These are phyloP conservation scores for Mythimna pallens DNA, from an alignment of 2,888 invertebrate genomes.

Conservation along the genomic window DNA sequence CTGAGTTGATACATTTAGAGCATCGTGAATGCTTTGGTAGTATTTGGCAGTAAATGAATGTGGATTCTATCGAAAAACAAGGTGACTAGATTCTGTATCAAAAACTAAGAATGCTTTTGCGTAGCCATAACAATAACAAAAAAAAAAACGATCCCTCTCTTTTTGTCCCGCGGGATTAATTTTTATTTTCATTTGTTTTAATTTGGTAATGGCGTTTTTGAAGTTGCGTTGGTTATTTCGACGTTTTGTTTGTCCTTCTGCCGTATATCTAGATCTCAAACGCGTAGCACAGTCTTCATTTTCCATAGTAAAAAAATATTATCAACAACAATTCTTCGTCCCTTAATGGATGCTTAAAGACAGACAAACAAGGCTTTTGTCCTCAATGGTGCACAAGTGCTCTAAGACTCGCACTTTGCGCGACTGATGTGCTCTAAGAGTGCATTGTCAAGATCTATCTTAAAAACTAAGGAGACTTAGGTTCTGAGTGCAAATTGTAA, in stretches of 20 bases:
- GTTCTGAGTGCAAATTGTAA: slow-evolving; percentile 5
- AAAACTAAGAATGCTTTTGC: too few relatives aligned
- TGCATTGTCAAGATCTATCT: slow-evolving; percentile 32
- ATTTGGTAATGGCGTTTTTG: background rate
- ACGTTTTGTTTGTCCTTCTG: background rate
- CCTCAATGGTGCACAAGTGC: slow-evolving; percentile 9
- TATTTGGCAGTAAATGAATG: too few relatives aligned
- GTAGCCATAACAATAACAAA: too few relatives aligned
- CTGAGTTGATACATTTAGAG: too few relatives aligned
- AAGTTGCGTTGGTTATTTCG: background rate
- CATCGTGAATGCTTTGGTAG: too few relatives aligned
- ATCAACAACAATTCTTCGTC: background rate
- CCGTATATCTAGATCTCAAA: background rate
- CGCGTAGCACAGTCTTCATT: background rate
- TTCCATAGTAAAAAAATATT: background rate
- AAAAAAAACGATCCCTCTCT: too few relatives aligned
- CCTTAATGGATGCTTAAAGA: slow-evolving; percentile 12
- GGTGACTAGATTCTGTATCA: too few relatives aligned
- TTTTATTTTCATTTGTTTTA: too few relatives aligned
- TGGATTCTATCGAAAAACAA: too few relatives aligned
- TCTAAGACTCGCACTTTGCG: background rate
- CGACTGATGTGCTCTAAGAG: slow-evolving; percentile 30
- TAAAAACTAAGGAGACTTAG: background rate
- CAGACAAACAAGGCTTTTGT: slow-evolving; percentile 36
- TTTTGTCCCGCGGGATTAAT: too few relatives aligned